Conservation (phyloP, 2,888 invertebrate genomes). For the Nephrotoma guestfalica region DNA sequence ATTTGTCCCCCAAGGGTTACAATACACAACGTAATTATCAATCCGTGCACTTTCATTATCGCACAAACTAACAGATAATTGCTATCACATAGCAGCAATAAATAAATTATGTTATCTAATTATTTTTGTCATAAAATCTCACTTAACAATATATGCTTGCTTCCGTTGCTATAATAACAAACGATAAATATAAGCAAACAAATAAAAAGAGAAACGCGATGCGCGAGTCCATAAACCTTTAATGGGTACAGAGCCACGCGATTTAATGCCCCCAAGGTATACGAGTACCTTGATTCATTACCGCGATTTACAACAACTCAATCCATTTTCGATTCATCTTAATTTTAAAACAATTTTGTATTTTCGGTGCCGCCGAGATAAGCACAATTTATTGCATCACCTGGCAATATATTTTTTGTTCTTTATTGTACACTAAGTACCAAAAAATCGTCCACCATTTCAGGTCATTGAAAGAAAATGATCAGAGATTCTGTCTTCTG, state of each 20-base stretch:
- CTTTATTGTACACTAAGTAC: not conserved
- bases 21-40: no score
- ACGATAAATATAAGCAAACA: not conserved
- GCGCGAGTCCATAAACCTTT: not conserved
- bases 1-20: no score
- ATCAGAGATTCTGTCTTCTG: not conserved
- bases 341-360: not conserved
- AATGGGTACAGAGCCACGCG: not conserved
- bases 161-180: not conserved
- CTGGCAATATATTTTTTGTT: not conserved
- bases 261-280: not conserved
- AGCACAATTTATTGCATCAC: not conserved
- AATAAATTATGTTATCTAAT: not conserved
- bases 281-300: not conserved
- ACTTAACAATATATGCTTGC: not conserved
- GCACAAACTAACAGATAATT: no score
- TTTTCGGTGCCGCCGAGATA: not conserved
- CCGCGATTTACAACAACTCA: not conserved
- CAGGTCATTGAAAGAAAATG: not conserved
- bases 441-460: not conserved
- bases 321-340: not conserved
- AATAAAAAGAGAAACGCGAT: not conserved
- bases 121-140: not conserved
- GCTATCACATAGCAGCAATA: not conserved
- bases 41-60: no score